phyloP scores from a whole-genome alignment of 2,113 vertebrate genomes.

The Eretmochelys imbricata region DNA sequence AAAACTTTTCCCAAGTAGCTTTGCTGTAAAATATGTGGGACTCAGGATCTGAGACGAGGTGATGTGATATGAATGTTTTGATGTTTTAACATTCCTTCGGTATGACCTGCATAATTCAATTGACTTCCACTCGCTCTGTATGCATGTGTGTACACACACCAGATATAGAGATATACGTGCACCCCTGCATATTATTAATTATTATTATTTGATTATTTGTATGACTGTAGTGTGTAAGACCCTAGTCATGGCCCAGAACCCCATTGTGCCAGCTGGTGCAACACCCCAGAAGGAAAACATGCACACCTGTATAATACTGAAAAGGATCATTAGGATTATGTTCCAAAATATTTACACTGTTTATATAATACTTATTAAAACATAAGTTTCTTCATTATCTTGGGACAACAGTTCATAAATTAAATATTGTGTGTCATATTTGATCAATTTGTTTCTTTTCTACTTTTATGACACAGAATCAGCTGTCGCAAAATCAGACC shows the following conservation, averaged over 20 bases:
- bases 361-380: fast-evolving
- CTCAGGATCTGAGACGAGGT: background rate
- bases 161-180: background rate
- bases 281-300: background rate
- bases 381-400: fast-evolving
- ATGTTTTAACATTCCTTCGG: background rate
- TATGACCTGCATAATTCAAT: background rate
- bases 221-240: background rate
- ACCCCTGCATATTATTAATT: too few relatives aligned
- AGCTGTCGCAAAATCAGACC: background rate
- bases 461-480: background rate
- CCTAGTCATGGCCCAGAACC: background rate
- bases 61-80: background rate
- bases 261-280: background rate
- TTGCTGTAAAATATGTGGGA: background rate
- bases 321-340: fast-evolving
- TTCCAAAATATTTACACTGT: background rate
- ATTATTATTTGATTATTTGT: background rate
- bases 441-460: background rate
- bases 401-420: fast-evolving
- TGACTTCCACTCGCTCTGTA: background rate
- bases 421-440: background rate
- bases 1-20: background rate
- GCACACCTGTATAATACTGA: background rate
- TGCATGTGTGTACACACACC: background rate